These are phyloP conservation scores for Liopterus haemorrhoidalis DNA, from an alignment of 2,888 invertebrate genomes.

Conservation along the genomic window DNA sequence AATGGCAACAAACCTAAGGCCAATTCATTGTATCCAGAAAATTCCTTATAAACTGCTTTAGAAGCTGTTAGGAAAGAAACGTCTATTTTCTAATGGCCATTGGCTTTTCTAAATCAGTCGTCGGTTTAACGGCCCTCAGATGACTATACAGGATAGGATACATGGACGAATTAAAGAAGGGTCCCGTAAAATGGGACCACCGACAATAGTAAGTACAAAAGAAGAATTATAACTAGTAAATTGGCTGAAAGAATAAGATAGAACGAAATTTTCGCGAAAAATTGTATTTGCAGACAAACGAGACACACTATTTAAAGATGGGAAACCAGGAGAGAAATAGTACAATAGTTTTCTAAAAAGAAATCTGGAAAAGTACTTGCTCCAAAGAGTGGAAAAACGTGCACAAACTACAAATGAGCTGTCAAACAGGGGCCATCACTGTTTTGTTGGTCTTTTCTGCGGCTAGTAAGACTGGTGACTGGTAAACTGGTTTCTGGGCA, in stretches of 20 bases:
- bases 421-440: slow-evolving; percentile 35
- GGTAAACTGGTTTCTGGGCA: slow-evolving; percentile 21
- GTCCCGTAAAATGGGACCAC: slow-evolving; percentile 29
- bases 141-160: no score
- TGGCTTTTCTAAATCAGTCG: no score
- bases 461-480: slow-evolving; percentile 33
- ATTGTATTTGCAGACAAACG: slow-evolving; percentile 17
- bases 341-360: slow-evolving; percentile 31
- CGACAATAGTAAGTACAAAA: slow-evolving; percentile 26
- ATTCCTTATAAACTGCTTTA: no score
- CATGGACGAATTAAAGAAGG: slow-evolving; percentile 26
- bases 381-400: no score
- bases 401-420: slow-evolving; percentile 27
- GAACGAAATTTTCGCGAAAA: slow-evolving; percentile 34
- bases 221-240: slow-evolving; percentile 33
- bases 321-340: no score
- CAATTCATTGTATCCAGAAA: no score
- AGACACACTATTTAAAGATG: slow-evolving; percentile 25
- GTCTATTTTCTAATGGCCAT: no score
- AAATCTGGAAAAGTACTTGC: slow-evolving; percentile 34
- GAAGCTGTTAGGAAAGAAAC: no score
- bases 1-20: no score
- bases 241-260: slow-evolving; percentile 32
- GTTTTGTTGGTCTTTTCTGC: slow-evolving; percentile 33
- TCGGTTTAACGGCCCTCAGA: no score